Conservation (phyloP, 2,113 vertebrate species). For the Apodemus speciosus region DNA sequence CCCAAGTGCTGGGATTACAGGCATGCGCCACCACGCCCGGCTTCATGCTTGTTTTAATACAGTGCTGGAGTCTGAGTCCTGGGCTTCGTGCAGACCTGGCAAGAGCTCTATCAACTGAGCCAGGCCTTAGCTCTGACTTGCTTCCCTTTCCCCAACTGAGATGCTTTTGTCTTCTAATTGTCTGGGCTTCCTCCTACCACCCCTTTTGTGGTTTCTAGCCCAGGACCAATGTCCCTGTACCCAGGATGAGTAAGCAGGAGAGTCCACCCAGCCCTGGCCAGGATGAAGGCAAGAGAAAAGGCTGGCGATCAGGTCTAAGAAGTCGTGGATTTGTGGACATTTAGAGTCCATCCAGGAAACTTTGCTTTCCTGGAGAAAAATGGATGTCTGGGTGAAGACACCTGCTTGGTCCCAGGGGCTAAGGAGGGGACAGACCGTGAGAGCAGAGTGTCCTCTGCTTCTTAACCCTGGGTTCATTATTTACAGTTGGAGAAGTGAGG, state of each 20-base stretch:
- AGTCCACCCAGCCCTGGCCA: background rate
- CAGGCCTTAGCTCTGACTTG: background rate
- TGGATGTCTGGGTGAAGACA: background rate
- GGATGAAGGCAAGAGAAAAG: background rate
- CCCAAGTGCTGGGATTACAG: no score
- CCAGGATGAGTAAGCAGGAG: background rate
- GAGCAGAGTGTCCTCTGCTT: background rate
- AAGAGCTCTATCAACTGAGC: background rate
- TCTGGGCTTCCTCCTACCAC: background rate
- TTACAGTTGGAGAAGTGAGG: background rate
- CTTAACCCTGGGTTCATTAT: background rate
- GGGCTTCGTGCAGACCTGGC: background rate
- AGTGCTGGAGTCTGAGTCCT: background rate
- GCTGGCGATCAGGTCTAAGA: background rate
- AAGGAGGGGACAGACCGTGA: background rate
- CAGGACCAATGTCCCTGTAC: background rate
- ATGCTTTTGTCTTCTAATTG: background rate
- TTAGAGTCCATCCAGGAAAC: background rate
- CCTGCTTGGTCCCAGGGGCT: background rate
- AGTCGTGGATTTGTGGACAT: background rate
- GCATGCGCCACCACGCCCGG: no score
- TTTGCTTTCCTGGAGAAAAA: slow-evolving; percentile 21
- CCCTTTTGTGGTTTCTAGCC: background rate
- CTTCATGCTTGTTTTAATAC: background rate
- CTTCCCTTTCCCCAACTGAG: background rate